Percentiles rank a stretch among this genome's conserved stretches.
These are phyloP conservation scores for Ferdinandea cuprea DNA, from an alignment of 2,888 invertebrate genomes.

Conservation along the genomic window DNA sequence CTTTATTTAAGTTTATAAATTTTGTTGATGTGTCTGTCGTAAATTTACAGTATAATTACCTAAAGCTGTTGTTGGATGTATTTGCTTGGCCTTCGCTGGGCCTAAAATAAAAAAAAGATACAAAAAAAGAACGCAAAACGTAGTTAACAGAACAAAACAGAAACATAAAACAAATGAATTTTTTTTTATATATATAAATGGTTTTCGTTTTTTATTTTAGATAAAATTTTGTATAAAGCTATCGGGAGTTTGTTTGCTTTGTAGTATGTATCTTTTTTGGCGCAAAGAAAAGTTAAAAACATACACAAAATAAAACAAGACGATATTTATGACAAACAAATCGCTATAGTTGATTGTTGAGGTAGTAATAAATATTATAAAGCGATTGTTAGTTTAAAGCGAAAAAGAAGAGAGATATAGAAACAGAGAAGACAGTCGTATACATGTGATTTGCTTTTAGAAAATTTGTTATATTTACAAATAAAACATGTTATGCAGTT, in stretches of 20 bases:
- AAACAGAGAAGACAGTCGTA: conserved; percentile 1
- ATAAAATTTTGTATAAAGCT: conserved; percentile 37
- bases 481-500: not conserved
- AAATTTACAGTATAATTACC: conserved; percentile 76
- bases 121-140: conserved; percentile 74
- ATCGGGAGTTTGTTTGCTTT: conserved; percentile 49
- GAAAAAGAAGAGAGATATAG: not conserved
- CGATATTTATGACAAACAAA: conserved; percentile 10
- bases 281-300: conserved; percentile 12
- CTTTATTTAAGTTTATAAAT: conserved; percentile 16
- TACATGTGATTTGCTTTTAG: conserved; percentile 6
- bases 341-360: not conserved
- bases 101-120: conserved; percentile 77
- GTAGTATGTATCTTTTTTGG: conserved; percentile 35
- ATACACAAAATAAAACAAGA: not conserved
- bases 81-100: conserved; percentile 79
- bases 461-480: conserved; percentile 5
- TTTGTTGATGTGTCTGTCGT: conserved; percentile 37
- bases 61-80: conserved; percentile 78
- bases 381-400: conserved; percentile 7
- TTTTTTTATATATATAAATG: conserved; percentile 42
- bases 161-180: conserved; percentile 64
- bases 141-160: conserved; percentile 72
- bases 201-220: conserved; percentile 27
- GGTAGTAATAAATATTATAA: conserved; percentile 1